phyloP scores from a whole-genome alignment of 2,797 vertebrate species.

The Carcharodon carcharias region DNA sequence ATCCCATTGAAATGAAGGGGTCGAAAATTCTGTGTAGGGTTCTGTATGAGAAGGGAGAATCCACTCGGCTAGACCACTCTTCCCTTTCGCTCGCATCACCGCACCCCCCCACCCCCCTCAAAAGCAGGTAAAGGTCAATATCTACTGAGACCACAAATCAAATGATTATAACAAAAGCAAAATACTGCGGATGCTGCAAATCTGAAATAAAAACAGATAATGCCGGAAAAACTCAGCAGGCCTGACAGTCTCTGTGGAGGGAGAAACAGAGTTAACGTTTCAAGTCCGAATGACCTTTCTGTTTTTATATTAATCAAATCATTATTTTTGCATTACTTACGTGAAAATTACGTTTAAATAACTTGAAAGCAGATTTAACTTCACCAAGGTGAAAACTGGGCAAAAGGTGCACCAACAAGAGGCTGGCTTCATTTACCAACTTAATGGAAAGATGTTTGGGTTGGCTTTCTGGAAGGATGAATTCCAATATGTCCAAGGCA shows the following conservation, averaged over 20 bases:
- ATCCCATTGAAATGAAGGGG: neutral
- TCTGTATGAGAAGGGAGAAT: neutral
- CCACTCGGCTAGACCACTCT: neutral
- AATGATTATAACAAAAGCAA: no score
- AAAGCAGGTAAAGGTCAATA: neutral
- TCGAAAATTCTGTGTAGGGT: neutral
- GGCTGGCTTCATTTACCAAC: neutral
- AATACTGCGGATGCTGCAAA: no score
- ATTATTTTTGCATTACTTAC: neutral
- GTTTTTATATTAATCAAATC: no score
- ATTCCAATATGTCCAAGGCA: neutral
- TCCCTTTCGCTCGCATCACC: no score
- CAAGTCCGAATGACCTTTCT: no score
- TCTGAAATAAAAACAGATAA: no score
- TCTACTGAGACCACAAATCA: neutral
- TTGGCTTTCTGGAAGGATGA: neutral
- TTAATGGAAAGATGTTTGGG: neutral
- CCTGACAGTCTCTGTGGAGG: no score
- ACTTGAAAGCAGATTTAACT: neutral
- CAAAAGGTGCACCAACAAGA: neutral
- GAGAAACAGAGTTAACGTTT: no score
- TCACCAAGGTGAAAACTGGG: neutral
- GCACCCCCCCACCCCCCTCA: no score
- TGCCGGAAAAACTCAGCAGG: no score
- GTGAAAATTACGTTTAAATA: neutral